A percentile compares a stretch with the other conserved stretches of the same genome.
These are phyloP conservation scores for Diacarnus erythraeanus DNA, from an alignment of 37 sponge, comb jelly and placozoan species.

Conservation along the genomic window DNA sequence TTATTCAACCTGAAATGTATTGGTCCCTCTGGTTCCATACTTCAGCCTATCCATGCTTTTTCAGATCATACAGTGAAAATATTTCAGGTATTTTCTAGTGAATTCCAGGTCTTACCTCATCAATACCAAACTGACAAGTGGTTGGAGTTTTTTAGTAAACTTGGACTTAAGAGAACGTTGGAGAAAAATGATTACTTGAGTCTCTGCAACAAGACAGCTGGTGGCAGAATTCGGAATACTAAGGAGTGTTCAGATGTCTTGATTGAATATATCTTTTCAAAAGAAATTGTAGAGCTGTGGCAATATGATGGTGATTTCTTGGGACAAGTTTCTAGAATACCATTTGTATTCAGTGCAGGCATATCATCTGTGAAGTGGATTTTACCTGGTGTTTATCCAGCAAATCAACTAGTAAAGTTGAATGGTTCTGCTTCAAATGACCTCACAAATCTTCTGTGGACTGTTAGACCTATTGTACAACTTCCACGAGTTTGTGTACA, in stretches of 20 bases:
- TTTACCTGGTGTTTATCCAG: neutral
- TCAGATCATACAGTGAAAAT: slow-evolving; percentile 17
- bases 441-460: slow-evolving; percentile 32
- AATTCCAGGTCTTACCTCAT: slow-evolving; percentile 23
- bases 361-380: slow-evolving; percentile 33
- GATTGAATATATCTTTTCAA: slow-evolving; percentile 40
- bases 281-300: slow-evolving; percentile 5
- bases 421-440: neutral
- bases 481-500: neutral
- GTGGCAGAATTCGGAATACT: neutral
- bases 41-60: slow-evolving; percentile 20
- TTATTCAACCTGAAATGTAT: slow-evolving; percentile 29
- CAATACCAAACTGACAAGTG: slow-evolving; percentile 14
- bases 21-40: slow-evolving; percentile 11
- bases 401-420: neutral
- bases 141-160: slow-evolving; percentile 35
- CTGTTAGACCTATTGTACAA: slow-evolving; percentile 46
- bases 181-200: slow-evolving; percentile 20
- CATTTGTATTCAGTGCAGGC: slow-evolving; percentile 24
- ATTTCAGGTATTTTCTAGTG: slow-evolving; percentile 24
- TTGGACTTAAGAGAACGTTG: slow-evolving; percentile 8
- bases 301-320: neutral
- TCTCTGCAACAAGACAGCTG: slow-evolving; percentile 6
- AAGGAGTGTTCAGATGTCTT: slow-evolving; percentile 16
- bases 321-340: slow-evolving; percentile 14